These are phyloP conservation scores for Epinotia demarniana DNA, from an alignment of 2,888 invertebrate genomes.

Conservation along the genomic window DNA sequence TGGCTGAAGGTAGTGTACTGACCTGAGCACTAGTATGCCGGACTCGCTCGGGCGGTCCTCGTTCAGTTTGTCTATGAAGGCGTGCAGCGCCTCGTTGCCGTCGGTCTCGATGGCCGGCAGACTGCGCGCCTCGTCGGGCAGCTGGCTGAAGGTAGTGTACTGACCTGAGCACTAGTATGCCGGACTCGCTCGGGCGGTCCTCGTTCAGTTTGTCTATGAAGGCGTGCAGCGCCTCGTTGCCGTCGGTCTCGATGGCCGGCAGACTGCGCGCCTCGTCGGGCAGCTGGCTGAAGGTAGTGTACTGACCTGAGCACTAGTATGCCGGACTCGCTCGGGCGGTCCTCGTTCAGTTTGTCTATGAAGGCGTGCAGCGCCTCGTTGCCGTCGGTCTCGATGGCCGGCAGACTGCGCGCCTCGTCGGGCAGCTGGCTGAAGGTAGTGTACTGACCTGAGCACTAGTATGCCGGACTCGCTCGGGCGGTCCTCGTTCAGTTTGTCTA, in stretches of 20 bases:
- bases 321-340: conserved; percentile 91
- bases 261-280: conserved; percentile 91
- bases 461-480: conserved; percentile 92
- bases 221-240: conserved; percentile 89
- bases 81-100: conserved; percentile 90
- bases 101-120: conserved; percentile 91
- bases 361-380: conserved; percentile 92
- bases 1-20: conserved; percentile 84
- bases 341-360: conserved; percentile 92
- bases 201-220: conserved; percentile 94
- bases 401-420: conserved; percentile 91
- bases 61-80: conserved; percentile 92
- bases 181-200: conserved; percentile 91
- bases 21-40: conserved; percentile 93
- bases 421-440: conserved; percentile 88
- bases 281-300: conserved; percentile 86
- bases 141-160: conserved; percentile 84
- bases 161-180: conserved; percentile 93
- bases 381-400: conserved; percentile 89
- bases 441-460: conserved; percentile 90
- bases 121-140: conserved; percentile 91
- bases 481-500: conserved; percentile 93
- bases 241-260: conserved; percentile 90
- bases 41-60: conserved; percentile 93
- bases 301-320: conserved; percentile 92